phyloP scores from a whole-genome alignment of 1,140 invertebrate genomes.

The Nautilus pompilius region DNA sequence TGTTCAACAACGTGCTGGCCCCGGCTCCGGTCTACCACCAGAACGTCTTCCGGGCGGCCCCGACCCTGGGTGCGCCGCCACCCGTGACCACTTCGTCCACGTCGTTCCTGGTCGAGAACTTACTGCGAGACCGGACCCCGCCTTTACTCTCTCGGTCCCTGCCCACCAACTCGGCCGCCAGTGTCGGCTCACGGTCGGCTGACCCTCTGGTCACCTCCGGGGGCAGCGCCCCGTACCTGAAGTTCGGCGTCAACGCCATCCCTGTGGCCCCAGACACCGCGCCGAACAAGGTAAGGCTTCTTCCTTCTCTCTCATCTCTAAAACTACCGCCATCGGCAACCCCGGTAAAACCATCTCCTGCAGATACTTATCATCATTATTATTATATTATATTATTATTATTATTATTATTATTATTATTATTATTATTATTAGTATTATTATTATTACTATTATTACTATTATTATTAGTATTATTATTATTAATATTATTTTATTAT shows the following conservation, averaged over 20 bases:
- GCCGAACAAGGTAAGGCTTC: constrained; percentile 3
- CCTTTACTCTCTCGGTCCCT: constrained; percentile 16
- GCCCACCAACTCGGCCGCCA: constrained; percentile 16
- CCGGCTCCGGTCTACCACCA: constrained; percentile 36
- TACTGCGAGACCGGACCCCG: constrained; percentile 53
- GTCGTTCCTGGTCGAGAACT: constrained; percentile 60
- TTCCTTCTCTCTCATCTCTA: background rate
- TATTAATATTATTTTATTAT: background rate
- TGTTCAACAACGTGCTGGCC: constrained; percentile 35
- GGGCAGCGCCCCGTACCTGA: constrained; percentile 70
- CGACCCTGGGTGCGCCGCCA: constrained; percentile 15
- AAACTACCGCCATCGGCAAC: no score
- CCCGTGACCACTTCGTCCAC: constrained; percentile 23
- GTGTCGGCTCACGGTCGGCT: no score
- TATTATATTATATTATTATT: no score
- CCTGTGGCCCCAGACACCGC: constrained; percentile 53
- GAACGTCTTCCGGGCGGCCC: constrained; percentile 25
- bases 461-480: background rate
- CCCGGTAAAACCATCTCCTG: no score
- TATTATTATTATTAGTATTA: no score
- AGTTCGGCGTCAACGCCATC: constrained; percentile 90
- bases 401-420: no score
- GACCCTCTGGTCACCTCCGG: constrained; percentile 7
- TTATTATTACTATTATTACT: constrained; percentile 1
- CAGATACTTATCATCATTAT: no score